A percentile compares a stretch with the other conserved stretches of the same genome.
Conservation (phyloP, 2,113 vertebrate genomes). For the Corapipo altera region DNA sequence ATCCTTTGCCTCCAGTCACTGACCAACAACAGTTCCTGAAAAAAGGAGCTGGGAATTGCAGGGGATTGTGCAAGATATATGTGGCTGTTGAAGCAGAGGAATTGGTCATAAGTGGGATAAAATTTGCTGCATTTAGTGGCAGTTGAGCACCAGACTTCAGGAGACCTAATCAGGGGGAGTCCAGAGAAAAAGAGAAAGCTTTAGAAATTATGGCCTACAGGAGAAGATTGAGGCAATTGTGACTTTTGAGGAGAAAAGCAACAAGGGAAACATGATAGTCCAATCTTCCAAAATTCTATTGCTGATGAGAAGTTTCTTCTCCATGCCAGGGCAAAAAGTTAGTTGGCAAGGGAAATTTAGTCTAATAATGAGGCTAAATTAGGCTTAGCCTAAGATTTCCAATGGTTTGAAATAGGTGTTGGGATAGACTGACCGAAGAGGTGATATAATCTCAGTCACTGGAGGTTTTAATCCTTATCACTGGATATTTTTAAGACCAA, state of each 20-base stretch:
- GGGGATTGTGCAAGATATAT: rapidly evolving
- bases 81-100: not conserved
- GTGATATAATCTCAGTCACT: not conserved
- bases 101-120: not conserved
- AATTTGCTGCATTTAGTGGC: not conserved
- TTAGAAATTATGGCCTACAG: not conserved
- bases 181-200: not conserved
- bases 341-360: not conserved
- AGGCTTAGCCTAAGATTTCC: not conserved
- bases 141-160: not conserved
- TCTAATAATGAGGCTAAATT: not conserved
- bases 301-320: not conserved
- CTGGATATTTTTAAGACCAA: not conserved
- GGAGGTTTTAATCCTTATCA: not conserved
- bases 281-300: not conserved
- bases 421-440: not conserved
- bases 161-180: not conserved
- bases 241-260: not conserved
- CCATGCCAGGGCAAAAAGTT: not conserved
- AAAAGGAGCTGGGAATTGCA: not conserved
- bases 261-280: not conserved
- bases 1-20: not conserved
- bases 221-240: not conserved
- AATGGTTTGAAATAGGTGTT: not conserved
- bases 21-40: not conserved